Conservation (phyloP, 1,140 invertebrate genomes). For the Probaryconus sp. region DNA sequence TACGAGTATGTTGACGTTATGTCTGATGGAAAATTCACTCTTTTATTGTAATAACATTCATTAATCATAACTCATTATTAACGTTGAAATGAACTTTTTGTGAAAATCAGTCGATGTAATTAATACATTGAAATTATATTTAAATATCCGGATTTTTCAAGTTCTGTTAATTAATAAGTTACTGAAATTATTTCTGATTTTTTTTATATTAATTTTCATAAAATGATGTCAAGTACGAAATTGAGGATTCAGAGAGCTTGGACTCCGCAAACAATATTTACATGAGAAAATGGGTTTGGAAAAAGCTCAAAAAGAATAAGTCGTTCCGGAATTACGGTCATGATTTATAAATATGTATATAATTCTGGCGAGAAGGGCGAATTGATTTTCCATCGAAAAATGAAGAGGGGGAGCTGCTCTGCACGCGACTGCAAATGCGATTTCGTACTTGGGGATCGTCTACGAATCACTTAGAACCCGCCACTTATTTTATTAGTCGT, state of each 20-base stretch:
- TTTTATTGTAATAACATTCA: slow-evolving; percentile 51
- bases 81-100: slow-evolving; percentile 21
- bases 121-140: slow-evolving; percentile 33
- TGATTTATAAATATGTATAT: slow-evolving; percentile 65
- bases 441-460: slow-evolving; percentile 65
- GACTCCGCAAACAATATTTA: slow-evolving; percentile 69
- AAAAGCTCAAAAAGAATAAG: slow-evolving; percentile 68
- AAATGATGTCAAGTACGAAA: too few relatives aligned
- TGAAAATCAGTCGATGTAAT: slow-evolving; percentile 23
- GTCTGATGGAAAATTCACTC: slow-evolving; percentile 57
- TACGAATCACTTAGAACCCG: slow-evolving; percentile 61
- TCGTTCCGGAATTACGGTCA: slow-evolving; percentile 27
- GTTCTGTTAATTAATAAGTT: too few relatives aligned
- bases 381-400: slow-evolving; percentile 48
- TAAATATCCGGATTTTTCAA: too few relatives aligned
- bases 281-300: slow-evolving; percentile 73
- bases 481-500: slow-evolving; percentile 74
- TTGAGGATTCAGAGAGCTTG: slow-evolving; percentile 16
- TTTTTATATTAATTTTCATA: too few relatives aligned
- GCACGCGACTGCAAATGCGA: slow-evolving; percentile 65
- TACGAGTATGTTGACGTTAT: slow-evolving; percentile 53
- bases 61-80: slow-evolving; percentile 45
- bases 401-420: slow-evolving; percentile 49
- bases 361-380: slow-evolving; percentile 19
- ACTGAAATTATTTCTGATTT: too few relatives aligned